Evolutionary conservation across 2,797 vertebrate species (phyloP), one percentile per base, ranked within the genome.

Genomic region (Merluccius polli): DNA sequence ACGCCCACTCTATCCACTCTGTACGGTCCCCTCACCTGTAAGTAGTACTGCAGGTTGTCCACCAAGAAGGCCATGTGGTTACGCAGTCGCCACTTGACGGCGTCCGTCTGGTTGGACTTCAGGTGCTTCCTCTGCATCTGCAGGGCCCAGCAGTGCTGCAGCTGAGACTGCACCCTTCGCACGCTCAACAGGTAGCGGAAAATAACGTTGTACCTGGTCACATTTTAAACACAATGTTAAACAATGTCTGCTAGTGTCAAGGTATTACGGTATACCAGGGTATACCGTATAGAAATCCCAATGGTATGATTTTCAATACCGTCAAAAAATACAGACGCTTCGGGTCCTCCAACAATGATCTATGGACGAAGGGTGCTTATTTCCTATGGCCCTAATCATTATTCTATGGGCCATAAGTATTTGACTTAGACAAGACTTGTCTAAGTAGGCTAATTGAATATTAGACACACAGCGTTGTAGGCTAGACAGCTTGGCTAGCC

Each of bases 21-120:
- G n/a, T 8, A 18, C 18, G 30, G 44, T 41, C 16, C 10, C 18
- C 6, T 79, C 24, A 98, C 98, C 96, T 99, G 98, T 27, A 99
- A 82, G 80, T 99, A 99, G 86, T 99, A 99, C 88, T 99, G 98
- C 82, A 99, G 95, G 86, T 99, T 99, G 84, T 99, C 98, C 38
- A 99, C 97, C 18, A 99, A 82, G 85, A 99, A 99, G 0, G 97
- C 96, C 98, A 99, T 99, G 92, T 99, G 98, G 83, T 99, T 98
- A 76, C 97, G 94, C 3, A 99, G 92, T 32, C 96, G 94, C 95
- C 96, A 99, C 89, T 98, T 98, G 32, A 97, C 89, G 0, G 97
- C 96, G 0, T 97, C 97, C 0, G 94, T 97, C 88, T 95, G 94
- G 87, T 95, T 97, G 27, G 96, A 97, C 77, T 95, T 95, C 70